A percentile compares a stretch with the other conserved stretches of the same genome.
phyloP scores from a whole-genome alignment of 2,797 vertebrate species.

The Scyliorhinus canicula region DNA sequence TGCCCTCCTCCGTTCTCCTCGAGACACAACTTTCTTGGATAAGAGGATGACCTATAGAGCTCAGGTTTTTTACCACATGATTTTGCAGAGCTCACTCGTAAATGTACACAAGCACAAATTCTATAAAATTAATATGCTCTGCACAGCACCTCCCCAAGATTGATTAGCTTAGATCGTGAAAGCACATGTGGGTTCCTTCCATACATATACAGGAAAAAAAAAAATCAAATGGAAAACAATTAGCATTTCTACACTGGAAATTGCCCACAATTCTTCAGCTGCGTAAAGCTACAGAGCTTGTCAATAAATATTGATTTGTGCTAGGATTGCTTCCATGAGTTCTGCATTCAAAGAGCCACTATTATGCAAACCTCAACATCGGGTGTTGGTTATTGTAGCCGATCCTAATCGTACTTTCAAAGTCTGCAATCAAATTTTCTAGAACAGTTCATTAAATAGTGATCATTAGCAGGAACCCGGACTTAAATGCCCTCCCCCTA shows the following conservation, averaged over 20 bases:
- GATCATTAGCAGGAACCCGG: neutral
- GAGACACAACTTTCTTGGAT: neutral
- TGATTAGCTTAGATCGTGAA: neutral
- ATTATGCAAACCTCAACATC: neutral
- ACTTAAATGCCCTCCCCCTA: neutral
- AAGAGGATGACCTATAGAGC: neutral
- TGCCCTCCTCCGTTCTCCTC: neutral
- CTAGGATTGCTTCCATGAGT: neutral
- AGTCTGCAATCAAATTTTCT: neutral
- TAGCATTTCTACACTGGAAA: neutral
- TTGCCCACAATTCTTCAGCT: neutral
- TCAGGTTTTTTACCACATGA: neutral
- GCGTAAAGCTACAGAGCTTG: neutral
- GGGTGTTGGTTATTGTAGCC: neutral
- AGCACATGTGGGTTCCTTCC: too few relatives aligned
- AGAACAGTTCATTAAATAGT: neutral
- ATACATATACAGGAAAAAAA: neutral
- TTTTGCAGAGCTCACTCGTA: neutral
- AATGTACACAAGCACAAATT: neutral
- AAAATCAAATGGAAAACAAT: neutral
- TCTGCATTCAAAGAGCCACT: neutral
- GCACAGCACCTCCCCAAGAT: neutral
- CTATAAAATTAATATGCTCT: neutral
- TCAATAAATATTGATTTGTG: neutral
- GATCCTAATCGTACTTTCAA: neutral